A percentile compares a stretch with the other conserved stretches of the same genome.
Conservation (phyloP, 2,888 invertebrate genomes). For the Cheilosia grossa region DNA sequence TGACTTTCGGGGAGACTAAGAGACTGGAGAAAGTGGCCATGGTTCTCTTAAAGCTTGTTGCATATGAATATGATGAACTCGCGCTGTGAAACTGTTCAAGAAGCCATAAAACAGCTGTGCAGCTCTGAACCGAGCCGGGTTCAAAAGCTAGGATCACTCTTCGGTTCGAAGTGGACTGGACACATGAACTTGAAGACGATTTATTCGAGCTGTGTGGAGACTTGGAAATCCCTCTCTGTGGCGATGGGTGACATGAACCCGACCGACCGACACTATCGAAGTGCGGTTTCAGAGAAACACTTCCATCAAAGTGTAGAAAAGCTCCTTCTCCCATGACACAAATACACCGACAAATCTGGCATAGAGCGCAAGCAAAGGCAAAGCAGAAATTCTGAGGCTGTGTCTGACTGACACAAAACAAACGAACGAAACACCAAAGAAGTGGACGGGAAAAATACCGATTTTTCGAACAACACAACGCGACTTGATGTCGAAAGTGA, state of each 20-base stretch:
- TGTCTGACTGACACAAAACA: conserved; percentile 57
- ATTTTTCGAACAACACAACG: conserved; percentile 56
- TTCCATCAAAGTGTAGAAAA: conserved; percentile 11
- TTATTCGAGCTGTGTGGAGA: not conserved
- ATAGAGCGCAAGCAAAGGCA: not conserved
- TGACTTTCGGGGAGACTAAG: not conserved
- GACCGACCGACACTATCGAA: not conserved
- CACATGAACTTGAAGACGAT: too few relatives aligned
- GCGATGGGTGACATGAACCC: not conserved
- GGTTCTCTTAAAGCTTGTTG: conserved; percentile 65
- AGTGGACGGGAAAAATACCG: conserved; percentile 15
- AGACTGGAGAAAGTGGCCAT: not conserved
- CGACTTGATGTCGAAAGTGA: conserved; percentile 69
- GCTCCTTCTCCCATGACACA: conserved; percentile 30
- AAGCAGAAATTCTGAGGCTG: conserved; percentile 2
- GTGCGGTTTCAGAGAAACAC: conserved; percentile 30
- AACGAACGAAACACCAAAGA: conserved; percentile 36
- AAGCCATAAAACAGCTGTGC: conserved; percentile 10
- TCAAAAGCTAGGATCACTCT: too few relatives aligned
- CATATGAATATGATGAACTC: conserved; percentile 1
- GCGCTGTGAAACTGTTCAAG: not conserved
- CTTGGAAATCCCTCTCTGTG: not conserved
- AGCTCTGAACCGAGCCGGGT: not conserved
- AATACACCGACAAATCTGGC: not conserved
- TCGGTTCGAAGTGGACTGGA: too few relatives aligned